Evolutionary conservation across 2,113 vertebrate species (phyloP).

Genomic region (Ochotona princeps): DNA sequence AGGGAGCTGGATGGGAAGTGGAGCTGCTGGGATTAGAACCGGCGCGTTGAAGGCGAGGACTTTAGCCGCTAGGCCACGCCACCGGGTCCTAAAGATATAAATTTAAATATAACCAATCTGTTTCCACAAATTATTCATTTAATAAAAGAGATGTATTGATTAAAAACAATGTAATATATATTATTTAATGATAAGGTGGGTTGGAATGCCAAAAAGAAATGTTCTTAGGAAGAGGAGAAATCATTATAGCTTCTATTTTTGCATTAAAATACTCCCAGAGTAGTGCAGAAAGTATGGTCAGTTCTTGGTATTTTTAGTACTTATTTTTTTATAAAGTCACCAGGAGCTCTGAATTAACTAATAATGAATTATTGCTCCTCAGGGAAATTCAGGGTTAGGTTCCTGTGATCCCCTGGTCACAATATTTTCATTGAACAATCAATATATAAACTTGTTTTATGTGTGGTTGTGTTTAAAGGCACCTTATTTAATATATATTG

Average conservation of each 20-base stretch:
- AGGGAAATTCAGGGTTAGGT: slow-evolving; percentile 25
- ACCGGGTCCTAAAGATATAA: background rate
- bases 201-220: background rate
- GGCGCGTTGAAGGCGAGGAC: too few species aligned
- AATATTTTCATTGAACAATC: slow-evolving; percentile 61
- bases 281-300: background rate
- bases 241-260: background rate
- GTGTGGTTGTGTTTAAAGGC: slow-evolving; percentile 46
- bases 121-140: background rate
- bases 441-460: slow-evolving; percentile 45
- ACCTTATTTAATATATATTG: slow-evolving; percentile 16
- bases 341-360: slow-evolving; percentile 45
- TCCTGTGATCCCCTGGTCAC: slow-evolving; percentile 4
- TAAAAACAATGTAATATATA: slow-evolving; percentile 27
- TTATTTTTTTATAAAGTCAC: slow-evolving; percentile 43
- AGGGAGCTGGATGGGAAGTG: too few species aligned
- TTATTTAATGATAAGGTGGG: background rate
- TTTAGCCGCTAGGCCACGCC: too few species aligned
- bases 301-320: slow-evolving; percentile 40
- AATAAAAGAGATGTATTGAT: background rate
- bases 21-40: too few species aligned
- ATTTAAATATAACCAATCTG: background rate
- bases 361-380: slow-evolving; percentile 46
- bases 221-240: background rate
- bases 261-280: slow-evolving; percentile 32